A percentile compares a stretch with the other conserved stretches of the same genome.
Evolutionary conservation across 1,140 invertebrate species (phyloP).

Genomic region (Tetramorium parvispinum): DNA sequence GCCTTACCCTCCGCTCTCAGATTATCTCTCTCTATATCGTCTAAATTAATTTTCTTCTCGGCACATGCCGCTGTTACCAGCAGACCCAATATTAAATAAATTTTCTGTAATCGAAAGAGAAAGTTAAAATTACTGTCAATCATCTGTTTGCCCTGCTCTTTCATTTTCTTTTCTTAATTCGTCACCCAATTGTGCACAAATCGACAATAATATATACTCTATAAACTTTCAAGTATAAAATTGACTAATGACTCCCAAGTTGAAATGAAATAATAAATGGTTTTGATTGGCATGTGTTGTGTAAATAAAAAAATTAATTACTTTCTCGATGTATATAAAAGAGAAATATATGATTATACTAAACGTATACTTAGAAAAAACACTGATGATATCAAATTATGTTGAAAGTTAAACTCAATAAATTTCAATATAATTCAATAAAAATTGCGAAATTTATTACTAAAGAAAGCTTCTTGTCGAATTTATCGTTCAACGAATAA

Average conservation of each 20-base stretch:
- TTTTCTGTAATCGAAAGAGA: constrained; percentile 69
- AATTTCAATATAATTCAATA: background rate
- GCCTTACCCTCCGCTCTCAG: constrained; percentile 74
- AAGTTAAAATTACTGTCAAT: constrained; percentile 7
- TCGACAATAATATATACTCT: background rate
- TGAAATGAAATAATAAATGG: background rate
- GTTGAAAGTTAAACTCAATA: background rate
- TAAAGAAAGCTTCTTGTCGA: background rate
- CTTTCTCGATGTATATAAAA: background rate
- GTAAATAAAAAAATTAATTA: background rate
- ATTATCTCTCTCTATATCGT: constrained; percentile 82
- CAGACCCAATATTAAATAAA: constrained; percentile 67
- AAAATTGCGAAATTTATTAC: background rate
- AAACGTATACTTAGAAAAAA: background rate
- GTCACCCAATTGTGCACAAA: background rate
- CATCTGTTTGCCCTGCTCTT: background rate
- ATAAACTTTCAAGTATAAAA: background rate
- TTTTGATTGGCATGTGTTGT: background rate
- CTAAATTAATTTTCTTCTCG: constrained; percentile 80
- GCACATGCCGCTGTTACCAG: constrained; percentile 67
- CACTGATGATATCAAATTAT: background rate
- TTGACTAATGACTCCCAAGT: background rate
- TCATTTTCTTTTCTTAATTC: background rate
- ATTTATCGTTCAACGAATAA: background rate
- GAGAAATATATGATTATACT: constrained; percentile 3